phyloP scores from a whole-genome alignment of 1,140 invertebrate species.

The Mylabris phalerata region DNA sequence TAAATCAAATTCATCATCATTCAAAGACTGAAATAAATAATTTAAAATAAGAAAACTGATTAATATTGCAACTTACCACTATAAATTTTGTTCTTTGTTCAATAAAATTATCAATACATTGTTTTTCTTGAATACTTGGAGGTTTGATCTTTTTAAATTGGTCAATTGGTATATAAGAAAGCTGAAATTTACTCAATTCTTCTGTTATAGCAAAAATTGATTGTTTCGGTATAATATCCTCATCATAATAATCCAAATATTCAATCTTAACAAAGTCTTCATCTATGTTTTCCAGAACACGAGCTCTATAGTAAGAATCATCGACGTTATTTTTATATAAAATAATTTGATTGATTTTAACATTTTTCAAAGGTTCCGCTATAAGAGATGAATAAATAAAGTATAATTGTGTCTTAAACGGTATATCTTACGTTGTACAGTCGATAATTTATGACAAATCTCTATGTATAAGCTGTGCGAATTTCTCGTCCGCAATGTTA shows the following conservation, averaged over 20 bases:
- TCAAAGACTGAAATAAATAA: neutral
- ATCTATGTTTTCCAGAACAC: neutral
- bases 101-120: neutral
- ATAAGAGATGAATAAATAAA: too few species aligned
- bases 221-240: neutral
- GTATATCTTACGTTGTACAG: neutral
- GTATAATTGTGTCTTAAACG: too few species aligned
- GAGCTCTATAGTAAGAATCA: neutral
- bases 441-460: neutral
- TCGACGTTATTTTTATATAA: neutral
- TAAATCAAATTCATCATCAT: constrained; percentile 5
- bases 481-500: constrained; percentile 1
- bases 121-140: neutral
- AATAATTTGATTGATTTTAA: neutral
- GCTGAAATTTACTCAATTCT: neutral
- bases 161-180: neutral
- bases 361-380: neutral
- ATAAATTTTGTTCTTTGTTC: neutral
- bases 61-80: neutral
- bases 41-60: neutral
- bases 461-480: neutral
- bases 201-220: constrained; percentile 1
- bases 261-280: neutral
- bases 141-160: neutral
- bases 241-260: neutral